A percentile compares a stretch with the other conserved stretches of the same genome.
Evolutionary conservation across 2,888 invertebrate genomes (phyloP).

Genomic region (Phania funesta): DNA sequence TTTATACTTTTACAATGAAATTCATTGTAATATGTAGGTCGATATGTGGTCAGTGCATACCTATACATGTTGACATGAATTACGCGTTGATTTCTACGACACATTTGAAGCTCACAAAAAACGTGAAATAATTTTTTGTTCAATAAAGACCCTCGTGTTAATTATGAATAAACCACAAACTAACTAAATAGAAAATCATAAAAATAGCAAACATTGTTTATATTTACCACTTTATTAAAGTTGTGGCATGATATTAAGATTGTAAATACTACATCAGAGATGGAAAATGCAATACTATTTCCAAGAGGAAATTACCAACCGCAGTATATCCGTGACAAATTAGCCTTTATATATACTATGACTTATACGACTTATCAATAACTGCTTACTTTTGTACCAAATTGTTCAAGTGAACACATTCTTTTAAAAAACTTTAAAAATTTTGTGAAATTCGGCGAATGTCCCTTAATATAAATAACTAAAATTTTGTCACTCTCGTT

Average conservation of each 20-base stretch:
- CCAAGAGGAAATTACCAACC: too few species aligned
- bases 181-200: constrained; percentile 24
- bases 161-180: constrained; percentile 50
- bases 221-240: constrained; percentile 48
- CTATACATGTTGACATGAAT: not conserved
- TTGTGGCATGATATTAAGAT: constrained; percentile 18
- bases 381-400: too few species aligned
- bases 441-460: too few species aligned
- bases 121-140: not conserved
- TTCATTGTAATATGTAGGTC: not conserved
- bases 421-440: too few species aligned
- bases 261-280: constrained; percentile 2
- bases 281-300: too few species aligned
- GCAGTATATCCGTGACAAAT: too few species aligned
- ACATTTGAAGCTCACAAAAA: constrained; percentile 9
- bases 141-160: constrained; percentile 33
- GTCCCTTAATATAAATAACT: too few species aligned
- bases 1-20: not conserved
- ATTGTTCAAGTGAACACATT: too few species aligned
- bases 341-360: too few species aligned
- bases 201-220: constrained; percentile 38
- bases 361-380: too few species aligned
- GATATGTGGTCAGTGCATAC: not conserved
- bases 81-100: not conserved
- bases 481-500: too few species aligned